Base-by-base conservation (phyloP, 2,888 invertebrate species). In the Caenorhabditis parvicauda region DNA sequence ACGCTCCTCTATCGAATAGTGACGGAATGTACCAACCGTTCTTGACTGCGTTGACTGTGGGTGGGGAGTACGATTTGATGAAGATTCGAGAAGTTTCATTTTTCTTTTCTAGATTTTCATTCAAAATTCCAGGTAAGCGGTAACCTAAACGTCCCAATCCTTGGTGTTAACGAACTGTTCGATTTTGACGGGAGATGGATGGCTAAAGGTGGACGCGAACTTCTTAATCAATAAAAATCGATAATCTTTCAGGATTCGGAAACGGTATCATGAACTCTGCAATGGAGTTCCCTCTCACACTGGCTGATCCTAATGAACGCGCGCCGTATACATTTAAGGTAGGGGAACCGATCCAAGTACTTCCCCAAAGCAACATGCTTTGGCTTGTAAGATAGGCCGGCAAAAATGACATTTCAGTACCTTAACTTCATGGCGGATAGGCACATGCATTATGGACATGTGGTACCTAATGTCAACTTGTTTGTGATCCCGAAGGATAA, bases 341-440 rank as follows among this genome's bases (percentile, higher is more conserved):
- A 7, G 17, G 17, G 6, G 17, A 35, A 59, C 22, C 5, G n/a
- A n/a, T 28, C 27, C 22, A 14, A 7, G 7, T 21, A 7, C 27
- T 6, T 12, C 14, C 24, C 27, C 12, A 21, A 9, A 22, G 14
- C 14, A 41, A n/a, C 12, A 44, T 24, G 19, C 24, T 24, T 9
- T 44, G 19, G 7, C 7, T 21, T 25, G 17, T 32, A n/a, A n/a
- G 24, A 9, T 22, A 19, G 7, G 14, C 24, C 14, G n/a, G 22
- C 24, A 6, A 12, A 44, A 21, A 21, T 21, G 6, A 22, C 7
- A 37, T 52, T n/a, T 35, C 48, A 56, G 47, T 75, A 75, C 46
- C 64, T 75, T 48, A 75, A 75, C 60, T 75, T 66, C 63, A 75
- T 74, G 75, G 75, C 75, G 37, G 75, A 75, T 68, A 60, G 72